Percentiles rank a stretch among this genome's conserved stretches.
Conservation (phyloP, 1,140 invertebrate species). For the Polypedilum vanderplanki region DNA sequence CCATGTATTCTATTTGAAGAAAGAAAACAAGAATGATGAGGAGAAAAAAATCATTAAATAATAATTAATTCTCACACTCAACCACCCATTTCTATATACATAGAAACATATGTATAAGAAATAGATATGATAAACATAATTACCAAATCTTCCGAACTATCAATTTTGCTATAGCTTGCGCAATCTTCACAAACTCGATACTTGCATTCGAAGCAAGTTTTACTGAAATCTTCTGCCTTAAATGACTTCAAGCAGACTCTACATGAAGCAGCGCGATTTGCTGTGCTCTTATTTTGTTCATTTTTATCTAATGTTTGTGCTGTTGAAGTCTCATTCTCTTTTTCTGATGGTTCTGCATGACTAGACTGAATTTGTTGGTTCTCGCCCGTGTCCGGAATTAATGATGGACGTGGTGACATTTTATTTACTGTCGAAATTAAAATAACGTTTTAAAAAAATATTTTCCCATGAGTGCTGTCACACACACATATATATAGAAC, state of each 20-base stretch:
- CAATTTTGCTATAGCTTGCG: constrained; percentile 76
- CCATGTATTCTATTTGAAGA: constrained; percentile 57
- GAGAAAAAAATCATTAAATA: not conserved
- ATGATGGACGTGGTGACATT: constrained; percentile 54
- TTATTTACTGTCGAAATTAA: constrained; percentile 52
- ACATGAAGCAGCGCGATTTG: constrained; percentile 66
- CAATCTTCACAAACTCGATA: constrained; percentile 87
- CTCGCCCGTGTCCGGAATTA: constrained; percentile 46
- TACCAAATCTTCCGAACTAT: constrained; percentile 72
- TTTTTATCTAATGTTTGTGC: constrained; percentile 42
- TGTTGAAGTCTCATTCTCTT: constrained; percentile 33
- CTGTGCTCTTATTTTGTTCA: constrained; percentile 57
- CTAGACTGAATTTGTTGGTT: constrained; percentile 41
- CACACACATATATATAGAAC: too few relatives aligned
- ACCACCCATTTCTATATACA: too few relatives aligned
- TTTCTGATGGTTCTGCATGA: constrained; percentile 42
- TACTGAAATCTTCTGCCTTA: constrained; percentile 74
- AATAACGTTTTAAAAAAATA: not conserved
- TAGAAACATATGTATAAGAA: too few relatives aligned
- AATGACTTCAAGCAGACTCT: constrained; percentile 80
- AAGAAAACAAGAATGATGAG: not conserved
- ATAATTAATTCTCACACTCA: not conserved
- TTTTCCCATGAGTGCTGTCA: too few relatives aligned
- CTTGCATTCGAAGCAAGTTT: constrained; percentile 78
- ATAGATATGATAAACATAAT: constrained; percentile 35